These are phyloP conservation scores for Luidia sarsii DNA, from an alignment of 53 echinoderm and acorn worm genomes.

Conservation along the genomic window DNA sequence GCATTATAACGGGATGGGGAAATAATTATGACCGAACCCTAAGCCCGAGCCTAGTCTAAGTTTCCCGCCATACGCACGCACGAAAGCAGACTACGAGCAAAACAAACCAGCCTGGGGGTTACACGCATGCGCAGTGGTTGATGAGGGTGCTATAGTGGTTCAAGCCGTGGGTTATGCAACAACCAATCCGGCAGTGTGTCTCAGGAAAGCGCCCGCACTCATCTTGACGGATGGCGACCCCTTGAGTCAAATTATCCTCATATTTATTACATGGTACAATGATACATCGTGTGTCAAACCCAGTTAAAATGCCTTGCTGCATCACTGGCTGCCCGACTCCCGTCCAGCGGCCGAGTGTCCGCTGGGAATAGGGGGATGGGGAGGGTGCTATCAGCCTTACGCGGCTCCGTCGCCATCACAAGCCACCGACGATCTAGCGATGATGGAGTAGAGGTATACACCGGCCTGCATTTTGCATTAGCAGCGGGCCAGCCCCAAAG, in stretches of 20 bases:
- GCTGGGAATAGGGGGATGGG: conserved; percentile 6
- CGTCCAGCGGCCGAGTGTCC: background rate
- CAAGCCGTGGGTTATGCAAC: conserved; percentile 31
- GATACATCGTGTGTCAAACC: conserved; percentile 71
- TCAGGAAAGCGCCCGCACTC: background rate
- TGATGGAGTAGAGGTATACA: conserved; percentile 27
- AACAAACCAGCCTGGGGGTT: background rate
- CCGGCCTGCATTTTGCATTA: conserved; percentile 41
- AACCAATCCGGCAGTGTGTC: background rate
- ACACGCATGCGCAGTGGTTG: conserved; percentile 18
- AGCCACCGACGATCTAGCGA: conserved; percentile 23
- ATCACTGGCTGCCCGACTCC: conserved; percentile 54
- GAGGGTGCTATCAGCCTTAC: too few relatives aligned
- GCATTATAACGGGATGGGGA: too few relatives aligned
- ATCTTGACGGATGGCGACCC: conserved; percentile 57
- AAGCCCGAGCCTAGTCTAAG: too few relatives aligned
- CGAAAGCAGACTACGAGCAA: too few relatives aligned
- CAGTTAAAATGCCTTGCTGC: conserved; percentile 71
- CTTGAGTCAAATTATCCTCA: conserved; percentile 70
- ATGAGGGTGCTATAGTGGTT: background rate
- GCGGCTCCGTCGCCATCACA: conserved; percentile 34
- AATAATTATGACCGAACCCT: too few relatives aligned
- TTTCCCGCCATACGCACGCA: too few relatives aligned
- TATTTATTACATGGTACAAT: conserved; percentile 68
- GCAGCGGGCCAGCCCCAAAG: too few relatives aligned